Conservation (phyloP, 2,113 vertebrate species). For the Callopanchax toddi region DNA sequence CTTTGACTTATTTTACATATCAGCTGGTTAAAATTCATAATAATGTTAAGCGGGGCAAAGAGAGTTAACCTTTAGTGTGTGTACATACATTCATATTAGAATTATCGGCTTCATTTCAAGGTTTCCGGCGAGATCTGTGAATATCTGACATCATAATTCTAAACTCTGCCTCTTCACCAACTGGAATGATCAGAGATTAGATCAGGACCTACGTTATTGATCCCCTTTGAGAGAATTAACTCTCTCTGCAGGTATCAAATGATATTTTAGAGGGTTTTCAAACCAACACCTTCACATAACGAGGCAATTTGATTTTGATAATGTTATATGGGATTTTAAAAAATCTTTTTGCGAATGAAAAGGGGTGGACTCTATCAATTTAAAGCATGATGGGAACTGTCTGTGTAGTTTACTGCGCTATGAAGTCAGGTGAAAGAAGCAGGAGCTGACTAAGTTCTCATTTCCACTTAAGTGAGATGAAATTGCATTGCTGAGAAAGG, state of each 20-base stretch:
- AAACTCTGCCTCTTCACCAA: neutral
- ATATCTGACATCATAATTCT: conserved; percentile 6
- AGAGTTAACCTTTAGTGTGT: neutral
- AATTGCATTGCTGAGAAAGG: conserved; percentile 51
- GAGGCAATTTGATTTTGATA: neutral
- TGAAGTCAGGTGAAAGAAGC: neutral
- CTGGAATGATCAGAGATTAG: conserved; percentile 10
- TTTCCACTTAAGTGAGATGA: conserved; percentile 40
- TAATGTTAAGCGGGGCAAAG: neutral
- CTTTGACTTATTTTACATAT: neutral
- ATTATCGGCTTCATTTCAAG: neutral
- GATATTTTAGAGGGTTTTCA: conserved; percentile 9
- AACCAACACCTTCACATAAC: neutral
- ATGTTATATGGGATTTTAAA: neutral
- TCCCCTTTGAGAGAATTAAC: neutral
- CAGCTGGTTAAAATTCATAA: neutral
- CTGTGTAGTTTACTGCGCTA: neutral
- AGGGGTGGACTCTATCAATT: neutral
- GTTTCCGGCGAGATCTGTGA: neutral
- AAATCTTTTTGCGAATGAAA: neutral
- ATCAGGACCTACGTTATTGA: conserved; percentile 19
- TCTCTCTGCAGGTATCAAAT: conserved; percentile 4
- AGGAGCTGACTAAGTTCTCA: conserved; percentile 5
- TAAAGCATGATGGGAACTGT: neutral
- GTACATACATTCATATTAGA: neutral